Percentiles rank a stretch among this genome's conserved stretches.
Evolutionary conservation across 1,140 invertebrate species (phyloP).

Genomic region (Cryptotermes secundus): DNA sequence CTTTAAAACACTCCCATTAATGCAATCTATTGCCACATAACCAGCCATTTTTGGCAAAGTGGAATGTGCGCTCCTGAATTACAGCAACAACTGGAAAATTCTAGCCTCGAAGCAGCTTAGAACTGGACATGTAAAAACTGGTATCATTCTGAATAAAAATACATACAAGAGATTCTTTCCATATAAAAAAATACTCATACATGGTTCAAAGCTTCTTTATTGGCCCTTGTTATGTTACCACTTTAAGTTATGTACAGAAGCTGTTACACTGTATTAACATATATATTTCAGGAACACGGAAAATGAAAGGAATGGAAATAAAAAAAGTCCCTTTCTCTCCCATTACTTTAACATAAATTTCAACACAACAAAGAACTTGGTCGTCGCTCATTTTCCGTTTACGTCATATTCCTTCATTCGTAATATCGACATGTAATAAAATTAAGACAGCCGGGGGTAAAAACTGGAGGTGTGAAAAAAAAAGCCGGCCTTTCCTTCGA

Average conservation of each 20-base stretch:
- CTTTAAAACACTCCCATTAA: too few species aligned
- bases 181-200: too few species aligned
- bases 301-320: slow-evolving; percentile 35
- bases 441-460: slow-evolving; percentile 28
- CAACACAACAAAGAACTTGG: neutral
- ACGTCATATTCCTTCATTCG: slow-evolving; percentile 21
- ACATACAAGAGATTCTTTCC: too few species aligned
- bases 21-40: too few species aligned
- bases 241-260: slow-evolving; percentile 38
- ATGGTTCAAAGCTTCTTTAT: slow-evolving; percentile 39
- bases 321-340: slow-evolving; percentile 35
- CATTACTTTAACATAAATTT: slow-evolving; percentile 32
- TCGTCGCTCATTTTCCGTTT: neutral
- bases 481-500: slow-evolving; percentile 48
- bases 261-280: slow-evolving; percentile 35
- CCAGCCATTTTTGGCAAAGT: too few species aligned
- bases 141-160: too few species aligned
- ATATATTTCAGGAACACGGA: slow-evolving; percentile 31
- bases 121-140: too few species aligned
- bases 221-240: slow-evolving; percentile 35
- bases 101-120: too few species aligned
- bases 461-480: slow-evolving; percentile 26
- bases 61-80: too few species aligned
- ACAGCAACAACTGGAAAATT: too few species aligned
- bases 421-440: slow-evolving; percentile 35